Evolutionary conservation across 1,140 invertebrate genomes (phyloP).

Genomic region (Hirudo medicinalis): DNA sequence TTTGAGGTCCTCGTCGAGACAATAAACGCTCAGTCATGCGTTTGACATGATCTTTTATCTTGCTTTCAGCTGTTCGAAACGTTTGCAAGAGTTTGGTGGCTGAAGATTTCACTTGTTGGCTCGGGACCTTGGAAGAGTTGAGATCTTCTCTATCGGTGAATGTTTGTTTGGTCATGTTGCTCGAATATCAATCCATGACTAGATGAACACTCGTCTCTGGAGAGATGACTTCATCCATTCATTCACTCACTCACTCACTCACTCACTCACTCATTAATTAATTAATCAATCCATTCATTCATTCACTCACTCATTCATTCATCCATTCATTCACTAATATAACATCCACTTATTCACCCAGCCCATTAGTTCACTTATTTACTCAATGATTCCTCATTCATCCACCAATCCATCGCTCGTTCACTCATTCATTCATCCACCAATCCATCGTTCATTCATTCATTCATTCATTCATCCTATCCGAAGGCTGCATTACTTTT

Average conservation of each 20-base stretch:
- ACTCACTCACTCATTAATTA: not conserved
- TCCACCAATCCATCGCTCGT: not conserved
- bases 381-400: not conserved
- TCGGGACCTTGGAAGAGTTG: not conserved
- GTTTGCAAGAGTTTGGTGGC: no score
- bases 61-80: not conserved
- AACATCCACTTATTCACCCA: not conserved
- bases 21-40: no score
- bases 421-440: not conserved
- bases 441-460: not conserved
- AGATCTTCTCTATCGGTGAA: conserved; percentile 2
- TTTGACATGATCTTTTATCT: not conserved
- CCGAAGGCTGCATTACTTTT: no score
- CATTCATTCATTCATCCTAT: not conserved
- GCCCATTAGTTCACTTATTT: not conserved
- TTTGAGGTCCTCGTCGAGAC: no score
- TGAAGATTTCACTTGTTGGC: not conserved
- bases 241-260: not conserved
- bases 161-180: conserved; percentile 13
- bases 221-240: not conserved
- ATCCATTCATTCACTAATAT: not conserved
- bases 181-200: conserved; percentile 6
- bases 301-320: not conserved
- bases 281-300: not conserved
- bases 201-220: conserved; percentile 13